A percentile compares a stretch with the other conserved stretches of the same genome.
Evolutionary conservation across 2,797 vertebrate species (phyloP).

Genomic region (Mus minutoides): DNA sequence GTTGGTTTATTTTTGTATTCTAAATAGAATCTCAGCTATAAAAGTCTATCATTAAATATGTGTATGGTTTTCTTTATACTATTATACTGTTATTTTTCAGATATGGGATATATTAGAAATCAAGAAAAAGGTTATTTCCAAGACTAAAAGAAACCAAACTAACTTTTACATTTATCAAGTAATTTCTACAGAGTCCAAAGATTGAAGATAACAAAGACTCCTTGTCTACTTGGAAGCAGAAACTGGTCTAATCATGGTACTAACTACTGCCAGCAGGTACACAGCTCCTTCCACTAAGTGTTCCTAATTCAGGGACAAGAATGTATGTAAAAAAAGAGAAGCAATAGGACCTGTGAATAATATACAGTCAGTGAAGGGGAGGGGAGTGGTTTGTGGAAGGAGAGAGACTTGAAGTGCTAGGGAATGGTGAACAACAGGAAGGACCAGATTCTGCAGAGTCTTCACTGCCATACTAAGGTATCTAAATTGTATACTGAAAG

Average conservation of each 20-base stretch:
- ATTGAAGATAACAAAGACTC: not conserved
- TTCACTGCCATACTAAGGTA: not conserved
- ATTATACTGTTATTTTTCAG: not conserved
- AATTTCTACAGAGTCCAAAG: not conserved
- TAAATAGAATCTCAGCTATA: not conserved
- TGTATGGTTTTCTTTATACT: not conserved
- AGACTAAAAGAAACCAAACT: not conserved
- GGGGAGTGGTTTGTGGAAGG: not conserved
- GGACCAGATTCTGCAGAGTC: not conserved
- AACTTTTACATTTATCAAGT: slow-evolving; percentile 4
- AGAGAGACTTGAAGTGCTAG: not conserved
- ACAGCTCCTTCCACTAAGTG: not conserved
- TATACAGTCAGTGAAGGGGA: not conserved
- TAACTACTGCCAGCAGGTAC: not conserved
- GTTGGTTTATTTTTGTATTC: not conserved
- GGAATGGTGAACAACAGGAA: not conserved
- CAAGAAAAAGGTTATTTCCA: slow-evolving; percentile 13
- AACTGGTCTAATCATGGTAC: not conserved
- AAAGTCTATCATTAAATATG: not conserved
- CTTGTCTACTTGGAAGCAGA: not conserved
- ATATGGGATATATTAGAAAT: not conserved
- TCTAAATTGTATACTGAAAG: not conserved
- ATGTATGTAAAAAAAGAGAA: not conserved
- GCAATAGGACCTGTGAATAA: not conserved
- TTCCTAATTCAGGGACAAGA: not conserved